Evolutionary conservation across 1,140 invertebrate genomes (phyloP), one percentile per base, ranked within the genome.

Genomic region (Hestina assimilis): DNA sequence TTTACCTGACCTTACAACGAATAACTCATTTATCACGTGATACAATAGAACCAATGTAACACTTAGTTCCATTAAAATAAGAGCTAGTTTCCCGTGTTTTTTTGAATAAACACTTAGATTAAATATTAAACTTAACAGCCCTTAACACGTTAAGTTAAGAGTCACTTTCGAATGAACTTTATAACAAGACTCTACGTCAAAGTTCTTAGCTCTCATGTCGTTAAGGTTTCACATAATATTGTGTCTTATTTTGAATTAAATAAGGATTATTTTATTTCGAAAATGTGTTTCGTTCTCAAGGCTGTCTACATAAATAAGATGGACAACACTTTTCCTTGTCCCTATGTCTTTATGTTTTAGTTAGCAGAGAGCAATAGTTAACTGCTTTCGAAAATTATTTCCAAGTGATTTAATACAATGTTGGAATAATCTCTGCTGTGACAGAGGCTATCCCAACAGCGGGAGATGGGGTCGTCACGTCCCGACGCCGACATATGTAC

Each of bases 301-400:
- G 64, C 48, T 67, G 52, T 67, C 60, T 63, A 63, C 57, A 65
- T 61, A 58, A 65, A 54, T 61, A 67, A 67, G 64, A 61, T 52
- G 48, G 21, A 48, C 45, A 33, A 48, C 46, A 63, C 50, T 66
- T 65, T 66, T 66, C 63, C 63, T 66, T 51, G 48, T 62, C 55
- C 61, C 53, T 63, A 38, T 38, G 33, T 11, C 28, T 12, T 31
- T 31, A 31, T 31, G 28, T 38, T 17, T 38, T 19, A 19, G 14
- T 38, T 38, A 38, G n/a, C n/a, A n/a, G n/a, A n/a, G n/a, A n/a
- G n/a, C n/a, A n/a, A n/a, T n/a, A n/a, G n/a, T n/a, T n/a, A n/a
- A n/a, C n/a, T n/a, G n/a, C n/a, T n/a, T n/a, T n/a, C n/a, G n/a
- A n/a, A n/a, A n/a, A n/a, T n/a, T n/a, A n/a, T n/a, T n/a, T n/a